Base-by-base conservation (phyloP, 2,797 vertebrate species). In the Chlorospingus semifuscus region DNA sequence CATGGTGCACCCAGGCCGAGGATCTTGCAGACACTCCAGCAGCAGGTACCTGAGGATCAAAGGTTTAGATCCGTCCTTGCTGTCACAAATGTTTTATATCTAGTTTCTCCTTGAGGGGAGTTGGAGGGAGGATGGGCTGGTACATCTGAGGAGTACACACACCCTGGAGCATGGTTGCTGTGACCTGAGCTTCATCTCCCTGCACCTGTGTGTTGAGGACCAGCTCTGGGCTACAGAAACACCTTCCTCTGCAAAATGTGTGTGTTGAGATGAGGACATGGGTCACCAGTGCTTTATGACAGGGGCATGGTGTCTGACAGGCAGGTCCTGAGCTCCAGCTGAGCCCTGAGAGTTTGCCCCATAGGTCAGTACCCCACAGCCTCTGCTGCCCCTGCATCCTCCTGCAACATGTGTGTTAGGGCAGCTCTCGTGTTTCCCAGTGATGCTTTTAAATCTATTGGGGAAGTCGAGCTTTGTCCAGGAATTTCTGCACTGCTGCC, bases 81-180 rank as follows among this genome's bases (percentile, higher is more conserved):
- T 95, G 96, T 96, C 95, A 90, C 68, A 79, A 81, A 50, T 75
- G 44, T 81, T 96, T 96, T 88, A 49, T 86, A 80, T 93, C 91
- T 82, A 77, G 44, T 94, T 90, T 85, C 81, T 93, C 71, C 89
- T 93, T 55, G 50, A 91, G 89, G 63, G 70, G 29, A 92, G 34
- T 11, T 83, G 39, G 0, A 11, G 30, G 39, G 72, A 85, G 83
- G 77, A 76, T n/a, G 52, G 63, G 77, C 87, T 85, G 68, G 18
- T 61, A 18, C 3, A 13, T 59, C 44, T 75, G 63, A 32, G 47
- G 42, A 57, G 49, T 50, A 44, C 23, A 60, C 1, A 1, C 7
- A 11, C 78, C 59, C 59, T 52, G 61, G 66, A 81, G 81, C 60
- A 60, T 42, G 0, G 0, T 24, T 12, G 2, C 24, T 2, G 5